Evolutionary conservation across 2,888 invertebrate genomes (phyloP).

Genomic region (Nephrotoma guestfalica): DNA sequence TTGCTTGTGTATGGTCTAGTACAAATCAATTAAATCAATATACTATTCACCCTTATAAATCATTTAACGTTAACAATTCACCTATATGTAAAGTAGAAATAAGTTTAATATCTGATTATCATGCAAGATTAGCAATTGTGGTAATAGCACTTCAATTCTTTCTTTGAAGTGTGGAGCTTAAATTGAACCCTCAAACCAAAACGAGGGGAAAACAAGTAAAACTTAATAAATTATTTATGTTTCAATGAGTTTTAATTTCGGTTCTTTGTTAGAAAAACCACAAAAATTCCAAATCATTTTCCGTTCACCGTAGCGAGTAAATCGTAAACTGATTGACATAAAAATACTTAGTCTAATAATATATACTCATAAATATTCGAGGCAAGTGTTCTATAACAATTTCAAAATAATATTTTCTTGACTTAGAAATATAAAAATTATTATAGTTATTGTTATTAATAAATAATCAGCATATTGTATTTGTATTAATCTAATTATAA

Average conservation of each 20-base stretch:
- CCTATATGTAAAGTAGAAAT: background rate
- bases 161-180: background rate
- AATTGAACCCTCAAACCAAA: background rate
- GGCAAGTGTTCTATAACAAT: background rate
- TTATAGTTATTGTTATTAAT: too few species aligned
- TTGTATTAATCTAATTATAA: too few species aligned
- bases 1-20: too few species aligned
- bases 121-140: background rate
- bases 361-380: background rate
- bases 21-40: too few species aligned
- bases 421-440: background rate
- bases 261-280: background rate
- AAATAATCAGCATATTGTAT: too few species aligned
- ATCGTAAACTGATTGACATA: background rate
- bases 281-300: background rate
- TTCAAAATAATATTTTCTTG: background rate
- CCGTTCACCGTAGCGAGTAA: background rate
- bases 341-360: background rate
- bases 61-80: too few species aligned
- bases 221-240: background rate
- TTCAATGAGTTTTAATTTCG: background rate
- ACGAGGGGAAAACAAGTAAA: background rate
- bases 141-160: background rate
- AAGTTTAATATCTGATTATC: background rate
- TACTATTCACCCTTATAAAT: too few species aligned